phyloP scores from a whole-genome alignment of 2,797 vertebrate genomes.

The Gymnothorax javanicus region DNA sequence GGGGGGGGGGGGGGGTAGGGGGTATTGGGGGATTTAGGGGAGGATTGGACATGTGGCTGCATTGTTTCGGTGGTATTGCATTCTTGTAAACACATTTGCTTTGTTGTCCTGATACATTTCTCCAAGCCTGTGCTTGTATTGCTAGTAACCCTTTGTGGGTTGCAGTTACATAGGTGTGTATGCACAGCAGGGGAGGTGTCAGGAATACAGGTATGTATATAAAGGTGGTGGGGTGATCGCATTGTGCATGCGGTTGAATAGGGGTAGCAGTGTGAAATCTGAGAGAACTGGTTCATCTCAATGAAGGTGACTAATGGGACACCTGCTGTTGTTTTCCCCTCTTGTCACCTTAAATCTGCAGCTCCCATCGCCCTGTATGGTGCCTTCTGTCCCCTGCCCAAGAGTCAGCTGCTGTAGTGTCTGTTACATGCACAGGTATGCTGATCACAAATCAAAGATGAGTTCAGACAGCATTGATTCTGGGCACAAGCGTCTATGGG shows the following conservation, averaged over 20 bases:
- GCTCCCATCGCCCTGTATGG: neutral
- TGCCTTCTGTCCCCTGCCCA: neutral
- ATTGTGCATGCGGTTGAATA: neutral
- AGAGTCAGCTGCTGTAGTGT: neutral
- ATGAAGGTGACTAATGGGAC: neutral
- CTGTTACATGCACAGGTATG: neutral
- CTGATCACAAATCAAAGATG: neutral
- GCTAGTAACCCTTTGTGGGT: neutral
- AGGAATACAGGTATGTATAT: constrained; percentile 41
- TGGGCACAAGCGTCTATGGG: neutral
- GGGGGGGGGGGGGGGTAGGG: constrained; percentile 40
- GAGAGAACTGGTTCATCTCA: neutral
- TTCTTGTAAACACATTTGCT: constrained; percentile 74
- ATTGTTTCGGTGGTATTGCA: constrained; percentile 77
- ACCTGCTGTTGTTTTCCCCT: neutral
- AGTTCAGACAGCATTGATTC: neutral
- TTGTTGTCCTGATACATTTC: constrained; percentile 57
- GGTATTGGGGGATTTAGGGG: constrained; percentile 47
- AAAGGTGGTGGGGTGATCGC: neutral
- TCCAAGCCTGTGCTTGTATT: constrained; percentile 47
- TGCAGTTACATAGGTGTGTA: neutral
- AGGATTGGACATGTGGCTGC: constrained; percentile 63
- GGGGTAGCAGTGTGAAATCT: neutral
- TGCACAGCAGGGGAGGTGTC: constrained; percentile 28
- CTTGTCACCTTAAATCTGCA: neutral